phyloP scores from a whole-genome alignment of 1,140 invertebrate species.

The Holotrichia oblita region DNA sequence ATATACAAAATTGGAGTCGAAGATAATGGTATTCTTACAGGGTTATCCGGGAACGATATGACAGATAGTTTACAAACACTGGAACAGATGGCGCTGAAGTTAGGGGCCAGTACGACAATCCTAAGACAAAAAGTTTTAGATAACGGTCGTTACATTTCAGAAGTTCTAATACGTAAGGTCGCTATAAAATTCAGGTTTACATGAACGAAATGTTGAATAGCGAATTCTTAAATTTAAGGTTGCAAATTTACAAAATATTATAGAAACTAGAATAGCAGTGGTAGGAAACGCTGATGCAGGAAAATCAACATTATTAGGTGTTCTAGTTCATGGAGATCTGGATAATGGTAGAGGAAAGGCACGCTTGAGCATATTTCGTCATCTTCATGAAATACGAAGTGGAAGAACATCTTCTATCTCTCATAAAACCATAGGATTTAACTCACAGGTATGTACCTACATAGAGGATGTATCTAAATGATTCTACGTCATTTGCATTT shows the following conservation, averaged over 20 bases:
- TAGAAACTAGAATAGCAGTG: constrained; percentile 91
- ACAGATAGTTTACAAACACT: constrained; percentile 83
- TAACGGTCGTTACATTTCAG: constrained; percentile 71
- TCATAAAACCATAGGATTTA: constrained; percentile 96
- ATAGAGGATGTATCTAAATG: too few relatives aligned
- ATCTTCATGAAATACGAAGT: constrained; percentile 95
- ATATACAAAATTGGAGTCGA: constrained; percentile 97
- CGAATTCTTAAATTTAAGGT: constrained; percentile 61
- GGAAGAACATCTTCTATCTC: constrained; percentile 96
- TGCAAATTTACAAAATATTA: constrained; percentile 90
- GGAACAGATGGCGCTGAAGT: constrained; percentile 82
- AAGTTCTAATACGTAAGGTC: constrained; percentile 92
- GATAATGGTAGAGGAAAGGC: constrained; percentile 96
- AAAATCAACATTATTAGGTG: constrained; percentile 92
- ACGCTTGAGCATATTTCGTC: constrained; percentile 93
- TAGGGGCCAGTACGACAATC: constrained; percentile 83
- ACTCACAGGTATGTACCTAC: constrained; percentile 66
- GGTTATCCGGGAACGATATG: constrained; percentile 83
- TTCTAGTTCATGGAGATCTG: constrained; percentile 92
- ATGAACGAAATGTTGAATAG: neutral
- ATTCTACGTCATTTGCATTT: too few relatives aligned
- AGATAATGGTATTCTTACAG: constrained; percentile 88
- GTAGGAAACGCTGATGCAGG: constrained; percentile 94
- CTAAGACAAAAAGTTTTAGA: constrained; percentile 62
- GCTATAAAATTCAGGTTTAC: constrained; percentile 24